Evolutionary conservation across 2,797 vertebrate species (phyloP), one percentile per base, ranked within the genome.

Genomic region (Malurus leucopterus): DNA sequence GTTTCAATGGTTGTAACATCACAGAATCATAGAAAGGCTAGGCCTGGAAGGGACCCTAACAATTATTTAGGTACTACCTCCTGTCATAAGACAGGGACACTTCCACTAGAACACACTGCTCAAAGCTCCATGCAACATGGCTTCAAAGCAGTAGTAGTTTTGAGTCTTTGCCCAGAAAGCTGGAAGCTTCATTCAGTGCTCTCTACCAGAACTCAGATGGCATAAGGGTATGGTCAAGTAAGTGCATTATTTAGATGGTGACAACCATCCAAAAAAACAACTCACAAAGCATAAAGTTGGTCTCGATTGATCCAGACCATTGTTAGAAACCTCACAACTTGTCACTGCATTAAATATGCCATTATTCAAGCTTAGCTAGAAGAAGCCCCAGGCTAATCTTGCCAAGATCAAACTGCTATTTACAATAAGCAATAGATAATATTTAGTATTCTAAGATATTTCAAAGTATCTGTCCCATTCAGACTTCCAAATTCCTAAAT

Each of bases 371-470:
- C 27, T 55, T n/a, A 64, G 84, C 46, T n/a, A 86, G 32, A 67
- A 32, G 68, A 89, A 79, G 53, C 20, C 34, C 22, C 14, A 36
- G 27, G 55, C 49, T 69, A 72, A 86, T 55, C 59, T 84, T 73
- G 64, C 61, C 51, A 74, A 92, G 63, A 88, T 57, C 30, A 89
- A 89, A 90, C 26, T 88, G 36, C 78, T 71, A 46, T 68, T 91
- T 70, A 84, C 77, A 92, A 53, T 5, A 49, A 91, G 34, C 32
- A 74, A 49, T 57, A 88, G 57, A 30, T 61, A 67, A 73, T 54
- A 0, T 4, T 4, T 76, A 53, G 36, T 46, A 90, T 49, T 77
- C 41, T 2, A 69, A 57, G 26, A 50, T 36, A 84, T 38, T 91
- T 88, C 29, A 46, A 91, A 86, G 13, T 46, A 63, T 32, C 43